phyloP scores from a whole-genome alignment of 2,797 vertebrate species.

The Coregonus sp. region DNA sequence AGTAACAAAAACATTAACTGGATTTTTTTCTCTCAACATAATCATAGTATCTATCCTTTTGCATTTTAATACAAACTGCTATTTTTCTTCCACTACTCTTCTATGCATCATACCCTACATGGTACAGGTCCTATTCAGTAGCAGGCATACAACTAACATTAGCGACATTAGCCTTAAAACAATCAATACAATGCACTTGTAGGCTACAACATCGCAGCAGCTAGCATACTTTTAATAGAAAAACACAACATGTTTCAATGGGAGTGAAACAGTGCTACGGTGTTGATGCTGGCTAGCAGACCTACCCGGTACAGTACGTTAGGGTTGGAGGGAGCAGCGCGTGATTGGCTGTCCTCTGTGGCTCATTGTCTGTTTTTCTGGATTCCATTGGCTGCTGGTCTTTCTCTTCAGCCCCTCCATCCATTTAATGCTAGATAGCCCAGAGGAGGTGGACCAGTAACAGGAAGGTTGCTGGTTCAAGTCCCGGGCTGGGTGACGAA shows the following conservation, averaged over 20 bases:
- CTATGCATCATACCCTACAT: slow-evolving; percentile 13
- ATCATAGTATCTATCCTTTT: slow-evolving; percentile 34
- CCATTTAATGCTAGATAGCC: too few relatives aligned
- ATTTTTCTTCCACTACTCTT: slow-evolving; percentile 32
- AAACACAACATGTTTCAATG: slow-evolving; percentile 19
- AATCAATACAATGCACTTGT: slow-evolving; percentile 36
- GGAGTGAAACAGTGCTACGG: slow-evolving; percentile 6
- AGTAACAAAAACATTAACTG: slow-evolving; percentile 58
- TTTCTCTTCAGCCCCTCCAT: neutral
- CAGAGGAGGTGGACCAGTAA: too few relatives aligned
- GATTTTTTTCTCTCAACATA: slow-evolving; percentile 28
- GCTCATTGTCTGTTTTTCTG: too few relatives aligned
- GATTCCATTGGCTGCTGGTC: neutral
- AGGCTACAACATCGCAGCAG: slow-evolving; percentile 29
- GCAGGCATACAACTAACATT: slow-evolving; percentile 35
- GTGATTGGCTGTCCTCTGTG: neutral
- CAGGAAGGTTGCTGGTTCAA: too few relatives aligned
- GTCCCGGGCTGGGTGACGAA: too few relatives aligned
- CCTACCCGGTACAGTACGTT: too few relatives aligned
- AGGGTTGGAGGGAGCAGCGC: neutral
- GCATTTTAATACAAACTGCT: slow-evolving; percentile 45
- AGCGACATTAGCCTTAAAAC: slow-evolving; percentile 41
- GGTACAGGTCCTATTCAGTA: slow-evolving; percentile 32
- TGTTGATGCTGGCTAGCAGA: neutral
- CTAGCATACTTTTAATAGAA: slow-evolving; percentile 22